Conservation (phyloP, 1,140 invertebrate species). For the Xylocopa sonorina region DNA sequence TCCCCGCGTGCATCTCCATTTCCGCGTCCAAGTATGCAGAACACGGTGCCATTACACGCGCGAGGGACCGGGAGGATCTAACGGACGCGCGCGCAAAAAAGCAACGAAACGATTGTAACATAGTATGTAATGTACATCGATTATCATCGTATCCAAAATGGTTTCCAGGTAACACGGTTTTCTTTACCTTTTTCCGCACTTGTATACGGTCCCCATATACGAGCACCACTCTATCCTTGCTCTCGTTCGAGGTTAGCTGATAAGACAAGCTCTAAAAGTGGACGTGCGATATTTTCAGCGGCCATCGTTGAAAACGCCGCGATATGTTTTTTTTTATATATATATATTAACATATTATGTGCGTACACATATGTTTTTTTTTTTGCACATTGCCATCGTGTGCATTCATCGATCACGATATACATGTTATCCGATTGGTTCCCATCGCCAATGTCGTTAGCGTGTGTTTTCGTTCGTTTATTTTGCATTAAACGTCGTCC, state of each 20-base stretch:
- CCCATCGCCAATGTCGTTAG: neutral
- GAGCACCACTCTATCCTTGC: conserved; percentile 84
- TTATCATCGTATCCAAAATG: conserved; percentile 52
- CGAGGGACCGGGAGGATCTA: neutral
- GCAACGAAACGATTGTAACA: conserved; percentile 41
- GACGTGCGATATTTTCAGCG: conserved; percentile 17
- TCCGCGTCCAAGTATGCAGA: neutral
- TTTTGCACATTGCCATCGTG: neutral
- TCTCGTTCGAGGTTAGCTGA: conserved; percentile 80
- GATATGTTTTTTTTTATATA: neutral
- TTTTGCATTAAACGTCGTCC: conserved; percentile 31
- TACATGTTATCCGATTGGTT: neutral
- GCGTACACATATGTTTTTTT: conserved; percentile 25
- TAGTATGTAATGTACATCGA: conserved; percentile 43
- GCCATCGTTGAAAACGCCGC: conserved; percentile 35
- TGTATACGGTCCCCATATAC: conserved; percentile 84
- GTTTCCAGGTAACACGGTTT: conserved; percentile 58
- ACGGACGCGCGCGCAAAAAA: conserved; percentile 11
- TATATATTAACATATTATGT: conserved; percentile 36
- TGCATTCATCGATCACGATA: neutral
- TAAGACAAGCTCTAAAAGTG: conserved; percentile 79
- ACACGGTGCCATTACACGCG: neutral
- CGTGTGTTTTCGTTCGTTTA: conserved; percentile 1
- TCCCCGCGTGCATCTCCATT: neutral
- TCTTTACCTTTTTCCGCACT: conserved; percentile 83